These are phyloP conservation scores for Siniperca chuatsi DNA, from an alignment of 2,113 vertebrate genomes.

Conservation along the genomic window DNA sequence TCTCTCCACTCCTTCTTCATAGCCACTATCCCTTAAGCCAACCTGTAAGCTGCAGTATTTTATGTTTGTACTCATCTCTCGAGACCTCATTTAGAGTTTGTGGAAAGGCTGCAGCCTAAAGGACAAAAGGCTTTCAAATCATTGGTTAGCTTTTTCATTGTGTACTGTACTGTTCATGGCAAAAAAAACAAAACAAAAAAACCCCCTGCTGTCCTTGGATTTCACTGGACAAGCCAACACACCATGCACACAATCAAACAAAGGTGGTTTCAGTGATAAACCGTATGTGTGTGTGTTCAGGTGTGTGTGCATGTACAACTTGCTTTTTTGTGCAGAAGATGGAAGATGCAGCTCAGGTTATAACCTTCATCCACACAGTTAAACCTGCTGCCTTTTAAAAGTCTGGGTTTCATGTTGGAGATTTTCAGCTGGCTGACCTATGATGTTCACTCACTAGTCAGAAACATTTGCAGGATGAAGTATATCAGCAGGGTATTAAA, in stretches of 20 bases:
- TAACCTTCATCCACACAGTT: neutral
- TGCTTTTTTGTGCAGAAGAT: constrained; percentile 7
- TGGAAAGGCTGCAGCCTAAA: constrained; percentile 59
- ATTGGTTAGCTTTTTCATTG: constrained; percentile 34
- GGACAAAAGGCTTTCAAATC: constrained; percentile 70
- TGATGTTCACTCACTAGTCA: constrained; percentile 15
- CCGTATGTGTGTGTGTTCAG: constrained; percentile 20
- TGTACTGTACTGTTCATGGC: neutral
- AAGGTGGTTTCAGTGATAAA: constrained; percentile 30
- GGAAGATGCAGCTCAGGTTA: constrained; percentile 25
- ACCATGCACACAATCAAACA: constrained; percentile 20
- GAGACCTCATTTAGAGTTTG: constrained; percentile 61
- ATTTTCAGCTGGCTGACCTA: constrained; percentile 28
- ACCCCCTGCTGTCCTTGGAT: constrained; percentile 9
- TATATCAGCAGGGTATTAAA: constrained; percentile 2
- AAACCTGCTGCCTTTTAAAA: constrained; percentile 32
- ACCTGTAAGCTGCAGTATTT: constrained; percentile 39
- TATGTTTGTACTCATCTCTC: constrained; percentile 49
- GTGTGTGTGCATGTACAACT: constrained; percentile 9
- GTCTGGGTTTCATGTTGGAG: constrained; percentile 24
- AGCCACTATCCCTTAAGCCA: constrained; percentile 8
- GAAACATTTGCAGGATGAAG: constrained; percentile 35
- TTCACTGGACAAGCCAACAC: constrained; percentile 40
- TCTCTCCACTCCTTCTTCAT: neutral
- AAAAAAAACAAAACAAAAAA: constrained; percentile 3